phyloP scores from a whole-genome alignment of 2,797 vertebrate genomes.

The Pipistrellus pipistrellus region DNA sequence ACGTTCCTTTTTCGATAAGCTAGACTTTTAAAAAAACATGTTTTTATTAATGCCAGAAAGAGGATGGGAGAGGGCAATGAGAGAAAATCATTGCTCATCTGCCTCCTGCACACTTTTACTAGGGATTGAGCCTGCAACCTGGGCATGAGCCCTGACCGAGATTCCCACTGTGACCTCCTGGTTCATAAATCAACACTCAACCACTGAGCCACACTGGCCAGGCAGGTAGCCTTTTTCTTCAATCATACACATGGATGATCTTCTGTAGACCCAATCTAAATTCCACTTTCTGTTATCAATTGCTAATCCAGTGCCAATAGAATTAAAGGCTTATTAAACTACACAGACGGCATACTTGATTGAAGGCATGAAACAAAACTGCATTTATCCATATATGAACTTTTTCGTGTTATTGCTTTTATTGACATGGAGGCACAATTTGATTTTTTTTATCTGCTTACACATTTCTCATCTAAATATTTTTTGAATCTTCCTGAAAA shows the following conservation, averaged over 20 bases:
- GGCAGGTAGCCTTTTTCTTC: neutral
- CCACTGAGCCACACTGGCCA: too few relatives aligned
- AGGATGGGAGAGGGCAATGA: too few relatives aligned
- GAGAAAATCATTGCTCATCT: too few relatives aligned
- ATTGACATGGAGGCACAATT: conserved; percentile 30
- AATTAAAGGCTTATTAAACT: conserved; percentile 8
- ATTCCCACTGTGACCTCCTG: too few relatives aligned
- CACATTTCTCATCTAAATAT: neutral
- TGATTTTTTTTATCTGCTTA: conserved; percentile 20
- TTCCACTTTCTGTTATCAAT: neutral
- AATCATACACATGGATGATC: neutral
- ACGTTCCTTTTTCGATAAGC: neutral
- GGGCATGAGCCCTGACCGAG: too few relatives aligned
- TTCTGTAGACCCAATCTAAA: neutral
- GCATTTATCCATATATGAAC: conserved; percentile 38
- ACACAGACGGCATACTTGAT: neutral
- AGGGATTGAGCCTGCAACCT: too few relatives aligned
- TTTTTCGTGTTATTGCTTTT: conserved; percentile 38
- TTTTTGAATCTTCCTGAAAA: conserved; percentile 41
- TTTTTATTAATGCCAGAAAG: too few relatives aligned
- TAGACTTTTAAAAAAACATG: too few relatives aligned
- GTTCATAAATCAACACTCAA: too few relatives aligned
- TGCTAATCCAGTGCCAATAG: conserved; percentile 3
- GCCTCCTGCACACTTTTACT: too few relatives aligned
- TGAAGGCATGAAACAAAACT: conserved; percentile 37